Base-by-base conservation (phyloP, 2,797 vertebrate species). In the Synanceia verrucosa region DNA sequence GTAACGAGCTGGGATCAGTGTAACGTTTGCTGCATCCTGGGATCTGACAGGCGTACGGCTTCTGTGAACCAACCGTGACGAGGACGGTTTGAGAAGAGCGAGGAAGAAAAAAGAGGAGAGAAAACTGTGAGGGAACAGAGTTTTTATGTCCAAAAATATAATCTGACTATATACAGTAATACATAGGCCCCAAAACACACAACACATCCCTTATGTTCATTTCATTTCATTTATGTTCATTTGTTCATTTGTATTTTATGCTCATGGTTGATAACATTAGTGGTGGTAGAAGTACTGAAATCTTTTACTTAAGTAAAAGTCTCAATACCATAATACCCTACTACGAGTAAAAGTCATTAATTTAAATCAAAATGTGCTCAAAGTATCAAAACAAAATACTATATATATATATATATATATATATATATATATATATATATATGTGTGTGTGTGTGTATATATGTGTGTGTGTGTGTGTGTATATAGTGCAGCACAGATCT, bases 1-100 rank as follows among this genome's bases (percentile, higher is more conserved):
- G 95, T n/a, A 99, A 93, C 9, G 97, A 99, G 92, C 98, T 99
- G 66, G 98, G 98, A 80, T 99, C 98, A 1, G 98, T 99, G 94
- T 99, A 99, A 59, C 98, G 96, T 68, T 99, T 99, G 18, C 96
- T 97, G 92, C 97, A 98, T 78, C 97, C 96, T 0, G 95, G 94
- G 26, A 98, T 96, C 95, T 98, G 97, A 89, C 97, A 98, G 85
- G 96, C 96, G 0, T 98, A 98, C 11, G 97, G 97, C 87, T 98
- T 98, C 97, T 98, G 92, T 46, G 71, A 62, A 76, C 0, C n/a
- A 70, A 72, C 33, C 56, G 66, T 6, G 16, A 77, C 2, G 34
- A 16, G 34, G 19, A 34, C 13, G 60, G 13, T 4, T 36, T 13
- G 69, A 34, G 65, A 70, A 24, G 70, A 2, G 12, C 7, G 10